phyloP scores from a whole-genome alignment of 2,888 invertebrate genomes.

The Octodonta nipae region DNA sequence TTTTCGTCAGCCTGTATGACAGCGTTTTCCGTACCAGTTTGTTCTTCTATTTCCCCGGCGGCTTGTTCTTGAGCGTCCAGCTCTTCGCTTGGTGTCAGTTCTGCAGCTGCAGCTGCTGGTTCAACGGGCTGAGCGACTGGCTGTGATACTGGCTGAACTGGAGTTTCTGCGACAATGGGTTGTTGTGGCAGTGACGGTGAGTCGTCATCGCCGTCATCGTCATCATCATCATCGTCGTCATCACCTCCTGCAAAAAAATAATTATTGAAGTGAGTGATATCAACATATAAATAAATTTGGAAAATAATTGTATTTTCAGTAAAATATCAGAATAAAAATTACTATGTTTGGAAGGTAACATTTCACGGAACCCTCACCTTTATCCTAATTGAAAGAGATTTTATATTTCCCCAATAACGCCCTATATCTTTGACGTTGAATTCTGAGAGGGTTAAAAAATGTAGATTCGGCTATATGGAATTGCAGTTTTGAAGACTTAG shows the following conservation, averaged over 20 bases:
- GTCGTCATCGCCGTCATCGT: constrained; percentile 38
- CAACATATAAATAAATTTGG: too few species aligned
- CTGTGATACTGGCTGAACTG: too few species aligned
- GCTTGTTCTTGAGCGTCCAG: constrained; percentile 31
- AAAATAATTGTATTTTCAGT: too few species aligned
- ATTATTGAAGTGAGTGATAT: too few species aligned
- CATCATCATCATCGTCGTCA: constrained; percentile 17
- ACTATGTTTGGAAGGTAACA: constrained; percentile 19
- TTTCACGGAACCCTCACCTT: constrained; percentile 28
- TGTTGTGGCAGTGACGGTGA: constrained; percentile 40
- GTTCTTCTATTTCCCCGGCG: constrained; percentile 17
- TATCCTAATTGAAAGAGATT: too few species aligned
- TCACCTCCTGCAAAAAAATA: constrained; percentile 47
- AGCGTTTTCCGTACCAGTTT: constrained; percentile 22
- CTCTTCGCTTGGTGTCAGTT: constrained; percentile 27
- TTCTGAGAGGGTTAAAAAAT: too few species aligned
- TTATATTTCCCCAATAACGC: too few species aligned
- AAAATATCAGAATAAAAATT: too few species aligned
- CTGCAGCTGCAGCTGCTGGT: constrained; percentile 27
- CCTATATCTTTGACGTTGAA: too few species aligned
- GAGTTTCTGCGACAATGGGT: constrained; percentile 15
- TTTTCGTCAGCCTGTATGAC: constrained; percentile 28
- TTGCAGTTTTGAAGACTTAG: too few species aligned
- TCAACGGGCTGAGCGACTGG: constrained; percentile 24
- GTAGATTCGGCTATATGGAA: too few species aligned